These are phyloP conservation scores for Flexamia atlantica DNA, from an alignment of 2,888 invertebrate genomes.

Conservation along the genomic window DNA sequence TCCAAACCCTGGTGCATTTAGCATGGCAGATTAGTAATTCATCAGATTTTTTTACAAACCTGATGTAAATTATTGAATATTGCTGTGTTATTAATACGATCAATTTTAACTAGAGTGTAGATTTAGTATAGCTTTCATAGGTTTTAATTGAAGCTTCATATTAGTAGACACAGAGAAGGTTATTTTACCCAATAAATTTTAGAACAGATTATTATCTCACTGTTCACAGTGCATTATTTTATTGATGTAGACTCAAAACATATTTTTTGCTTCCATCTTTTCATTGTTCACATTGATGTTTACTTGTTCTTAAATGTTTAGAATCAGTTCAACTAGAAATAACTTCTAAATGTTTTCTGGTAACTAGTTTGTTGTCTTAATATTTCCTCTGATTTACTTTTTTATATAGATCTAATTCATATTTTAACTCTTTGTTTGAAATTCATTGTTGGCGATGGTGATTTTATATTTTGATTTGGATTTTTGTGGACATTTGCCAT, in stretches of 20 bases:
- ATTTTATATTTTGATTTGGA: too few relatives aligned
- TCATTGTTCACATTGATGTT: neutral
- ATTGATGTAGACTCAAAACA: neutral
- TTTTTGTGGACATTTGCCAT: too few relatives aligned
- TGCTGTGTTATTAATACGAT: neutral
- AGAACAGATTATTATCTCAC: too few relatives aligned
- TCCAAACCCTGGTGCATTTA: neutral
- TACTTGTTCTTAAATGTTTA: neutral
- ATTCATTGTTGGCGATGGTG: too few relatives aligned
- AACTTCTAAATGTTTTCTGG: neutral
- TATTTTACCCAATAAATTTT: too few relatives aligned
- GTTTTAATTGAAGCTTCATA: too few relatives aligned
- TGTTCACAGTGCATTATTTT: neutral
- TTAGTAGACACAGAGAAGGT: too few relatives aligned
- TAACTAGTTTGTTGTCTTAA: neutral
- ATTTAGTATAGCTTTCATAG: neutral
- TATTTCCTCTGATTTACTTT: too few relatives aligned
- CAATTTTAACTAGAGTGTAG: neutral
- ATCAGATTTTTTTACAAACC: neutral
- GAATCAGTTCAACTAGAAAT: conserved; percentile 1
- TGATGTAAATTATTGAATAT: neutral
- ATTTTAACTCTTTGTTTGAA: too few relatives aligned
- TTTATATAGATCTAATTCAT: too few relatives aligned
- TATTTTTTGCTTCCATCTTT: neutral
- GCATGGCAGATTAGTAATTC: neutral